Conservation (phyloP, 1,140 invertebrate species). For the Bombus breviceps region DNA sequence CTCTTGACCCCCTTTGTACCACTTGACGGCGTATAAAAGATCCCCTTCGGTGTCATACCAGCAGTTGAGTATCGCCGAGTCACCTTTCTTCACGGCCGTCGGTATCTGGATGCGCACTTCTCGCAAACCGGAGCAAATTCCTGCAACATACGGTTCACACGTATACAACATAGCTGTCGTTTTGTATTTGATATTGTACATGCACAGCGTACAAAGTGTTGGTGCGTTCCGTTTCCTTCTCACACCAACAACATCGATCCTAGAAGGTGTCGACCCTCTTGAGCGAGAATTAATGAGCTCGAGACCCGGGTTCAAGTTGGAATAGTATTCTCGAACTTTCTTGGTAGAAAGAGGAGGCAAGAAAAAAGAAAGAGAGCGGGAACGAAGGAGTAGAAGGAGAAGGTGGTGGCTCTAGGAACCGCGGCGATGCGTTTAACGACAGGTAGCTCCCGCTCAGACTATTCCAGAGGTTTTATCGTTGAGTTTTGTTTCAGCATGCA, state of each 20-base stretch:
- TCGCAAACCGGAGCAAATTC: conserved; percentile 83
- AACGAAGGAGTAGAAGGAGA: not conserved
- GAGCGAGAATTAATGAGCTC: conserved; percentile 29
- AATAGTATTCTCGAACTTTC: conserved; percentile 14
- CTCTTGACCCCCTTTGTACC: conserved; percentile 89
- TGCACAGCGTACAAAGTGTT: not conserved
- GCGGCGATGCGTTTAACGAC: not conserved
- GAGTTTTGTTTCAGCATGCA: not conserved
- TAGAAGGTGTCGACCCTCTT: conserved; percentile 15
- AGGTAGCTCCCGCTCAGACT: not conserved
- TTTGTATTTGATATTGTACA: conserved; percentile 2
- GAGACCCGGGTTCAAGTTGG: not conserved
- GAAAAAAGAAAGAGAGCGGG: not conserved
- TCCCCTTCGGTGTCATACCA: conserved; percentile 91
- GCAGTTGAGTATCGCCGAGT: conserved; percentile 88
- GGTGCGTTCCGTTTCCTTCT: too few relatives aligned
- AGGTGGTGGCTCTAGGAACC: not conserved
- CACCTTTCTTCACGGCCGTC: conserved; percentile 87
- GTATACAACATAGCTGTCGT: not conserved
- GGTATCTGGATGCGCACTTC: conserved; percentile 87
- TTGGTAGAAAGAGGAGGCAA: not conserved
- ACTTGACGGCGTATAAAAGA: conserved; percentile 92
- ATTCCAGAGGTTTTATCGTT: not conserved
- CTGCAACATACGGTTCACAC: conserved; percentile 69
- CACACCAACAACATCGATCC: not conserved